A percentile compares a stretch with the other conserved stretches of the same genome.
phyloP scores from a whole-genome alignment of 2,888 invertebrate genomes.

The Lithophane semibrunnea region DNA sequence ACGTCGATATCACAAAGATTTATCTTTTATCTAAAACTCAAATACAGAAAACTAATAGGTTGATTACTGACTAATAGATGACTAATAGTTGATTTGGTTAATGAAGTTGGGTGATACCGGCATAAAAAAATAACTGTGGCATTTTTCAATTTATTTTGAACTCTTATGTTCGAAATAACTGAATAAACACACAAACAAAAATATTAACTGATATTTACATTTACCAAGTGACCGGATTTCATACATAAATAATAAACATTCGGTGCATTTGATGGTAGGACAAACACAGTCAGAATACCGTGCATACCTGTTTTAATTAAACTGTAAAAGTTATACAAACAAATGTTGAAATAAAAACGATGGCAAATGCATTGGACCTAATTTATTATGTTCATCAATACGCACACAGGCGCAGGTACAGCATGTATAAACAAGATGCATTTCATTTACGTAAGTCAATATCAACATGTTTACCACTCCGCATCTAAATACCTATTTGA shows the following conservation, averaged over 20 bases:
- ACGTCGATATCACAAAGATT: conserved; percentile 4
- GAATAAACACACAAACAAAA: conserved; percentile 14
- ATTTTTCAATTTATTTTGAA: conserved; percentile 26
- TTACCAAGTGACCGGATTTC: conserved; percentile 29
- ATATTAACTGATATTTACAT: conserved; percentile 36
- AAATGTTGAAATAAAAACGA: conserved; percentile 52
- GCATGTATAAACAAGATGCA: conserved; percentile 16
- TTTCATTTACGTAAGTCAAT: conserved; percentile 49
- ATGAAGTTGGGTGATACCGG: not conserved
- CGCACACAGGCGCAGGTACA: not conserved
- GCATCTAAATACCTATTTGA: conserved; percentile 29
- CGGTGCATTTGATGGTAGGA: conserved; percentile 57
- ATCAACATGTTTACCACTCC: conserved; percentile 24
- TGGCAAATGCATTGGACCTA: conserved; percentile 35
- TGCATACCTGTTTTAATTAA: conserved; percentile 65
- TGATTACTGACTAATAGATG: too few relatives aligned
- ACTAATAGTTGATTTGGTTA: not conserved
- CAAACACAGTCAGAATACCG: conserved; percentile 50
- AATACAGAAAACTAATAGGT: not conserved
- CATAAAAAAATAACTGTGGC: not conserved
- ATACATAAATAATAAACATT: conserved; percentile 50
- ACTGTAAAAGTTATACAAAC: conserved; percentile 50
- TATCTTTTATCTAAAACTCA: not conserved
- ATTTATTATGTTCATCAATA: conserved; percentile 36
- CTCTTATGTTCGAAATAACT: not conserved